Percentiles rank a stretch among this genome's conserved stretches.
Conservation (phyloP, 2,797 vertebrate genomes). For the Takifugu rubripes region DNA sequence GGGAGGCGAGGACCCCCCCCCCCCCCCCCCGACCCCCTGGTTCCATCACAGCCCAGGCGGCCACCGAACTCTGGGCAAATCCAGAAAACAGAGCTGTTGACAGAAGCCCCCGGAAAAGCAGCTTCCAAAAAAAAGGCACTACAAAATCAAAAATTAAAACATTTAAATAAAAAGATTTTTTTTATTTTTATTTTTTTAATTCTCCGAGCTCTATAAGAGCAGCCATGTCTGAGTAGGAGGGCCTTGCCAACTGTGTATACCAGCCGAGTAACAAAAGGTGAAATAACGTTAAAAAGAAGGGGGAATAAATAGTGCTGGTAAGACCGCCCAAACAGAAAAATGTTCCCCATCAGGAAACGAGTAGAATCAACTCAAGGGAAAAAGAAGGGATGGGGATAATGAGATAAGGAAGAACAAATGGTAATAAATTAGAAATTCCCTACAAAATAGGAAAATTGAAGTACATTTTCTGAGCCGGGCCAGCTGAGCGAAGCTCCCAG, state of each 20-base stretch:
- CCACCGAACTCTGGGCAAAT: constrained; percentile 39
- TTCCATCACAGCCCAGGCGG: constrained; percentile 61
- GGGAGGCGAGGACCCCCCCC: background rate
- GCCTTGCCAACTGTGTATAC: constrained; percentile 85
- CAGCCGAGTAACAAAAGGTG: constrained; percentile 77
- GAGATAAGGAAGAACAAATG: constrained; percentile 75
- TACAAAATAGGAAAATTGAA: constrained; percentile 72
- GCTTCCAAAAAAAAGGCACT: constrained; percentile 97
- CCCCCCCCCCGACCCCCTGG: constrained; percentile 39
- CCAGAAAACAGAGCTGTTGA: constrained; percentile 58
- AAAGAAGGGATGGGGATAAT: constrained; percentile 63
- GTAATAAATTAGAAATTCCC: constrained; percentile 84
- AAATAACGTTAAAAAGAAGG: constrained; percentile 51
- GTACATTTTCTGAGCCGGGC: constrained; percentile 49
- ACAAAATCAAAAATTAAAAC: constrained; percentile 91
- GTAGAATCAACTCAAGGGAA: constrained; percentile 68
- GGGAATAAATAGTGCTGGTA: constrained; percentile 82
- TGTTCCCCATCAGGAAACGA: constrained; percentile 78
- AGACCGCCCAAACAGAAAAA: constrained; percentile 82
- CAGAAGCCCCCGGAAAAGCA: constrained; percentile 86
- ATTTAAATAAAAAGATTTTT: constrained; percentile 69
- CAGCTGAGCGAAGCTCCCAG: constrained; percentile 34
- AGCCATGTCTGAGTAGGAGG: constrained; percentile 84
- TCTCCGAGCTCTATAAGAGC: constrained; percentile 93
- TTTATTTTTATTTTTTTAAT: constrained; percentile 7